phyloP scores from a whole-genome alignment of 2,113 vertebrate genomes.

The Cyanoramphus novaezelandiae region DNA sequence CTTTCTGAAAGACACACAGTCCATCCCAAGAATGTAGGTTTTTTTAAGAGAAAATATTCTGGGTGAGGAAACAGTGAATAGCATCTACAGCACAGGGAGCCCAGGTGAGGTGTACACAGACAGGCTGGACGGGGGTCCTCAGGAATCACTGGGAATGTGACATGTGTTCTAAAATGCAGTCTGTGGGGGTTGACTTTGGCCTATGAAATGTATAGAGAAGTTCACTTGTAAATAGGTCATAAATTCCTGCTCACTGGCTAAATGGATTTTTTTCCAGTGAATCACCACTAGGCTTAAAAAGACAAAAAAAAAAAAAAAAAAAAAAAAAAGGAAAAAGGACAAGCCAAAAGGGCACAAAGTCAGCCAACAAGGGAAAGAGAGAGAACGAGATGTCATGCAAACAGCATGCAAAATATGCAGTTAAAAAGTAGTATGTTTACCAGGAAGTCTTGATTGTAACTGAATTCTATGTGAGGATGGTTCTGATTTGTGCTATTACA shows the following conservation, averaged over 20 bases:
- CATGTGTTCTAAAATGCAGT: neutral
- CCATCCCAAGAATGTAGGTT: neutral
- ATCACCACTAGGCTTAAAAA: neutral
- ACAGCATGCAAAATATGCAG: neutral
- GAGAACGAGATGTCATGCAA: neutral
- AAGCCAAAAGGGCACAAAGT: conserved; percentile 34
- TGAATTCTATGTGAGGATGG: neutral
- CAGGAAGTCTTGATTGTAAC: neutral
- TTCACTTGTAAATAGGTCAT: conserved; percentile 22
- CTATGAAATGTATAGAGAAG: neutral
- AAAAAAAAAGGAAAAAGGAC: neutral
- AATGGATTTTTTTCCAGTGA: conserved; percentile 22
- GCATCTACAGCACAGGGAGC: neutral
- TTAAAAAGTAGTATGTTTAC: conserved; percentile 9
- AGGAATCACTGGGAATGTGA: neutral
- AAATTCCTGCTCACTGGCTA: conserved; percentile 6
- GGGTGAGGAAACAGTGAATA: neutral
- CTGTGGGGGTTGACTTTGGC: neutral
- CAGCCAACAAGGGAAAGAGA: conserved; percentile 2
- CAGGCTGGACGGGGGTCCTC: neutral
- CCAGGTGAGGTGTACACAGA: neutral
- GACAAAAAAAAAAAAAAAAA: neutral
- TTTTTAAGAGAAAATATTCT: neutral
- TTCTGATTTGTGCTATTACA: neutral
- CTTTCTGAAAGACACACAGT: neutral